Base-by-base conservation (phyloP, 1,140 invertebrate genomes). In the Babylonia areolata region DNA sequence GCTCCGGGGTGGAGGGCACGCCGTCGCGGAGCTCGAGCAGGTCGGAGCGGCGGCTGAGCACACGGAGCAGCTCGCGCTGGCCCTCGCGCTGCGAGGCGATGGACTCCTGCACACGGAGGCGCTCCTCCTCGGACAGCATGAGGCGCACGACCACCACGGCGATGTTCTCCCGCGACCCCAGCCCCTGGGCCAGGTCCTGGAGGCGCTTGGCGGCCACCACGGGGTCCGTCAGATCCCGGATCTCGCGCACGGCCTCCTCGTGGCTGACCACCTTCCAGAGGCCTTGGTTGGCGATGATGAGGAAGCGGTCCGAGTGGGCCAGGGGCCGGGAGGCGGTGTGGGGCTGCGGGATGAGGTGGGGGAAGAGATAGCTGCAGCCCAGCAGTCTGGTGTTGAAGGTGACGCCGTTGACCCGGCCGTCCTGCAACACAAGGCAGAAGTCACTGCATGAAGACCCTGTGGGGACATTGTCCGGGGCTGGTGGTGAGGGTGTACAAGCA, bases 181-280 rank as follows among this genome's bases (percentile, higher is more conserved):
- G 94, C 20, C 93, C 92, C 78, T 94, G 94, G 33, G 94, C 94
- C 9, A 94, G 86, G 86, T 94, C 94, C 85, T 94, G 92, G 0
- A 94, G 91, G 40, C 90, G 88, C 86, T 94, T 94, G 15, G 94
- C 93, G 31, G 93, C 94, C 5, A 93, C 87, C n/a, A 94, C 91
- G 23, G 94, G 93, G 87, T 94, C 93, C 37, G 90, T 89, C 77
- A 93, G 91, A 46, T 93, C 88, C 40, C 90, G 88, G 28, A 93
- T 88, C 87, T 94, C 91, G 54, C 90, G 87, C 0, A 94, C 90
- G 64, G 93, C 93, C 71, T 94, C 94, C 39, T 94, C 90, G 84
- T 94, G 92, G 0, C 89, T 87, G 51, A 94, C 89, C 80, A 90
- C 93, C 58, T 92, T 90, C 94, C 94, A 94, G 28, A 94, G 91